phyloP scores from a whole-genome alignment of 1,140 invertebrate species.

The Apis dorsata region DNA sequence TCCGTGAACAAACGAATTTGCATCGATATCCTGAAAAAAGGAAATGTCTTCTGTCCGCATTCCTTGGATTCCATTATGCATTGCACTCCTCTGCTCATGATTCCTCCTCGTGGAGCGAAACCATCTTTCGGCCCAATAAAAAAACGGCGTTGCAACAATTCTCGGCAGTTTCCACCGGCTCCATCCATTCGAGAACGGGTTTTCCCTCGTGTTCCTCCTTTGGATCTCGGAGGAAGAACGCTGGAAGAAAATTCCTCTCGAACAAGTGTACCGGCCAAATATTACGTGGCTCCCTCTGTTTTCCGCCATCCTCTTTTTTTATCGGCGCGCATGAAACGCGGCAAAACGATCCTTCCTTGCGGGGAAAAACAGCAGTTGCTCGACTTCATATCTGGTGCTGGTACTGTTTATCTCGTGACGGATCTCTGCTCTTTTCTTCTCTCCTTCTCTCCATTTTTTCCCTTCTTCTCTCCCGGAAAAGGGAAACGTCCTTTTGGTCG shows the following conservation, averaged over 20 bases:
- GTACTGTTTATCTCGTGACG: neutral
- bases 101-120: neutral
- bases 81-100: neutral
- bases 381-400: neutral
- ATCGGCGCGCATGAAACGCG: conserved; percentile 27
- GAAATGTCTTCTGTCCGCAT: neutral
- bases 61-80: conserved; percentile 10
- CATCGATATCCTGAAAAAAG: neutral
- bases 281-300: conserved; percentile 15
- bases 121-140: conserved; percentile 2
- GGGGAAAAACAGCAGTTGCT: neutral
- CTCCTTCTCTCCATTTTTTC: neutral
- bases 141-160: conserved; percentile 26
- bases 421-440: neutral
- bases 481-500: too few relatives aligned
- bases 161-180: conserved; percentile 23
- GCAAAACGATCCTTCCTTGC: conserved; percentile 26
- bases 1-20: neutral
- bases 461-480: neutral
- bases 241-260: conserved; percentile 32
- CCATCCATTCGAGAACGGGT: conserved; percentile 17
- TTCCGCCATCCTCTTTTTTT: conserved; percentile 31
- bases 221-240: neutral
- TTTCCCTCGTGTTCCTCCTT: neutral
- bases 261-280: conserved; percentile 28